Percentiles rank a stretch among this genome's conserved stretches.
Evolutionary conservation across 2,888 invertebrate species (phyloP).

Genomic region (Myathropa florea): DNA sequence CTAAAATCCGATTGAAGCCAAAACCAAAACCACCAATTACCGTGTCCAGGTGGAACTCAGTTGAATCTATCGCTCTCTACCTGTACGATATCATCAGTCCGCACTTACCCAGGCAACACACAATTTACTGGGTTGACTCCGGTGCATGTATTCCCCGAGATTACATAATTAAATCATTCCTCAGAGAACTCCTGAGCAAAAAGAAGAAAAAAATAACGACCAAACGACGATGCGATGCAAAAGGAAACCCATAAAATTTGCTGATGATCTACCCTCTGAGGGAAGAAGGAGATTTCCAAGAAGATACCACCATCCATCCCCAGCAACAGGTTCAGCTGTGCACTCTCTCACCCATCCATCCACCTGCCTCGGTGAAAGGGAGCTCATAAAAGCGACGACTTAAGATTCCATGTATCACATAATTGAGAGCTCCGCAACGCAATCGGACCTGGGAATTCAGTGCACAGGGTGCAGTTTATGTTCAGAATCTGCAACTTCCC

Average conservation of each 20-base stretch:
- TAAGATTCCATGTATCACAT: constrained; percentile 65
- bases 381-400: constrained; percentile 51
- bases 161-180: constrained; percentile 61
- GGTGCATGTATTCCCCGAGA: constrained; percentile 39
- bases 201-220: neutral
- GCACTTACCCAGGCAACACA: constrained; percentile 17
- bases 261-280: constrained; percentile 46
- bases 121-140: constrained; percentile 62
- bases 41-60: neutral
- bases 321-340: constrained; percentile 46
- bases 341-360: neutral
- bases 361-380: constrained; percentile 24
- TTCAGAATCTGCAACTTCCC: constrained; percentile 39
- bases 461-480: constrained; percentile 8
- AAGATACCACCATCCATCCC: neutral
- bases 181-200: neutral
- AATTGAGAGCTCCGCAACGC: constrained; percentile 51
- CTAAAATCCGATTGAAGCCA: neutral
- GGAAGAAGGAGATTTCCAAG: constrained; percentile 1
- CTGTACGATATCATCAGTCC: constrained; percentile 19
- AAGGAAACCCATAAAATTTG: constrained; percentile 46
- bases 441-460: constrained; percentile 4
- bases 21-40: neutral
- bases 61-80: neutral
- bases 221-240: neutral